phyloP scores from a whole-genome alignment of 2,797 vertebrate genomes.

The Pangasius djambal region DNA sequence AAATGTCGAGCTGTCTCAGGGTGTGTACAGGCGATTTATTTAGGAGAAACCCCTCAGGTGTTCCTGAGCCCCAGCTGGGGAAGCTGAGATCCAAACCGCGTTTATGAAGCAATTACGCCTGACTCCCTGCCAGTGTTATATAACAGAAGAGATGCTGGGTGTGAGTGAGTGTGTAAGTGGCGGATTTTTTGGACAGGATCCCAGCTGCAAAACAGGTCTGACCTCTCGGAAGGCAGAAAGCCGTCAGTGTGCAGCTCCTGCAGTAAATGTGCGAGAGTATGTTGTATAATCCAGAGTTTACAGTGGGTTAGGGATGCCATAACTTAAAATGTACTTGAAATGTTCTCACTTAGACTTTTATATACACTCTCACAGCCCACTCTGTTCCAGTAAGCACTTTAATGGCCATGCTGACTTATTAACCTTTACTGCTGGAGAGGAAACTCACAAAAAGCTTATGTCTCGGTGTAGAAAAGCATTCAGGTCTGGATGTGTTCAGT shows the following conservation, averaged over 20 bases:
- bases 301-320: conserved; percentile 29
- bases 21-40: conserved; percentile 21
- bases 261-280: background rate
- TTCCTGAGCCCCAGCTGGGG: conserved; percentile 36
- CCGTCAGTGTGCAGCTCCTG: conserved; percentile 1
- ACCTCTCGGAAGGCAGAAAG: conserved; percentile 40
- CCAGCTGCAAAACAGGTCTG: conserved; percentile 42
- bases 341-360: conserved; percentile 40
- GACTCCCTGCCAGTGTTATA: conserved; percentile 37
- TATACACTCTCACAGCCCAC: conserved; percentile 39
- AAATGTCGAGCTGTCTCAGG: conserved; percentile 4
- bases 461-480: too few relatives aligned
- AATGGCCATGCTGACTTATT: conserved; percentile 46
- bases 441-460: conserved; percentile 4
- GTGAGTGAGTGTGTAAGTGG: conserved; percentile 36
- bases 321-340: conserved; percentile 52
- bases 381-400: conserved; percentile 40
- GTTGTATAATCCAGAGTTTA: conserved; percentile 44
- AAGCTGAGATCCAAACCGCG: conserved; percentile 30
- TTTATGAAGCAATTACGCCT: conserved; percentile 47
- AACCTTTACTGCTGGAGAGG: conserved; percentile 25
- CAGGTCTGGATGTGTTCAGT: background rate
- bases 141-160: conserved; percentile 27
- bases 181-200: conserved; percentile 39
- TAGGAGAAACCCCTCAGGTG: conserved; percentile 38